phyloP scores from a whole-genome alignment of 2,797 vertebrate genomes.

The Valencia hispanica region DNA sequence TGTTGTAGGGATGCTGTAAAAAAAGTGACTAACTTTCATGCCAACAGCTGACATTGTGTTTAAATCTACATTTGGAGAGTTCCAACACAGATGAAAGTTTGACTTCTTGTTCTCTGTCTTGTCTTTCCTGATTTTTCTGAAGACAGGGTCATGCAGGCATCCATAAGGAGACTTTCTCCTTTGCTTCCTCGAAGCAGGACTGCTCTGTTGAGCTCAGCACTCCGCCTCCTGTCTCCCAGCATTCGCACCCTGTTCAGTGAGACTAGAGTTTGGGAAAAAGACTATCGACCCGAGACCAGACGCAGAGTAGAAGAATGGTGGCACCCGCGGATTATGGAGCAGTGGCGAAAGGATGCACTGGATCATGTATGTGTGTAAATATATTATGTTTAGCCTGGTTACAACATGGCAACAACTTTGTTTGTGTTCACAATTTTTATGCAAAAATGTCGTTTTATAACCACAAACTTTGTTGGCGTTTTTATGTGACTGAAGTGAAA shows the following conservation, averaged over 20 bases:
- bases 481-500: not conserved
- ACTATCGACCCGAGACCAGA: constrained; percentile 86
- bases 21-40: too few species aligned
- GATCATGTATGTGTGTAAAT: constrained; percentile 77
- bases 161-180: constrained; percentile 60
- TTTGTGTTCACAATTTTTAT: not conserved
- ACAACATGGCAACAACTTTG: not conserved
- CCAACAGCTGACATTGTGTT: too few species aligned
- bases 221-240: constrained; percentile 17
- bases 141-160: constrained; percentile 75
- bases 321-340: constrained; percentile 86
- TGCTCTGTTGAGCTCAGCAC: constrained; percentile 15
- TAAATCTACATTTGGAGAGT: too few species aligned
- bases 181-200: constrained; percentile 39
- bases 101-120: not conserved
- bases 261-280: constrained; percentile 89
- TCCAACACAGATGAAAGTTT: not conserved
- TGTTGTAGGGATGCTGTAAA: too few species aligned
- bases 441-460: too few species aligned
- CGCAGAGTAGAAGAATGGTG: constrained; percentile 90
- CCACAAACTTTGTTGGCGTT: not conserved
- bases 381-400: not conserved
- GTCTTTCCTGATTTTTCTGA: constrained; percentile 9
- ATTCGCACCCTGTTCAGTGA: constrained; percentile 87
- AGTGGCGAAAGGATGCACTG: constrained; percentile 73